These are phyloP conservation scores for Melanotaenia pygmaea DNA, from an alignment of 2,797 vertebrate genomes.

Conservation along the genomic window DNA sequence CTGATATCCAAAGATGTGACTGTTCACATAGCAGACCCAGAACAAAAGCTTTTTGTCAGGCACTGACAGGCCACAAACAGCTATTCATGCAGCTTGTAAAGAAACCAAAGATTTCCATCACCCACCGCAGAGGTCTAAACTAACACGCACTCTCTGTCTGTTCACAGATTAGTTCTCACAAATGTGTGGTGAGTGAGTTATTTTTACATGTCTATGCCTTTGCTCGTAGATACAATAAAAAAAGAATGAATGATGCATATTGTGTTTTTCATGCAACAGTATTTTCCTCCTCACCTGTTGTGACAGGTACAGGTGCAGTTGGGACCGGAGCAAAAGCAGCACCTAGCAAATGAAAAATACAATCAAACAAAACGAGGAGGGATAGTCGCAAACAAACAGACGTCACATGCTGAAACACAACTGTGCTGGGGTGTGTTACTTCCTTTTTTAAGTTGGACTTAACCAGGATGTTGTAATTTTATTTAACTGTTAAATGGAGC, in stretches of 20 bases:
- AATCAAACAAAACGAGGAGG: neutral
- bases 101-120: neutral
- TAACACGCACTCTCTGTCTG: neutral
- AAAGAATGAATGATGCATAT: neutral
- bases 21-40: neutral
- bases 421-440: neutral
- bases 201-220: neutral
- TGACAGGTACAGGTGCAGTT: neutral
- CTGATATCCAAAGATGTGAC: neutral
- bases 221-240: neutral
- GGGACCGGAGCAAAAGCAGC: conserved; percentile 9
- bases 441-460: neutral
- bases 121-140: neutral
- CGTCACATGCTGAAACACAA: neutral
- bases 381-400: neutral
- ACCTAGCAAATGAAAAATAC: conserved; percentile 28
- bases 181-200: neutral
- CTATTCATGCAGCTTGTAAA: conserved; percentile 25
- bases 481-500: neutral
- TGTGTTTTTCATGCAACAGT: neutral
- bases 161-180: neutral
- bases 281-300: conserved; percentile 49
- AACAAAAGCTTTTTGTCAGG: conserved; percentile 40
- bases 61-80: conserved; percentile 21
- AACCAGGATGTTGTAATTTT: neutral